Evolutionary conservation across 2,888 invertebrate species (phyloP), one percentile per base, ranked within the genome.

Genomic region (Volucella zonaria): DNA sequence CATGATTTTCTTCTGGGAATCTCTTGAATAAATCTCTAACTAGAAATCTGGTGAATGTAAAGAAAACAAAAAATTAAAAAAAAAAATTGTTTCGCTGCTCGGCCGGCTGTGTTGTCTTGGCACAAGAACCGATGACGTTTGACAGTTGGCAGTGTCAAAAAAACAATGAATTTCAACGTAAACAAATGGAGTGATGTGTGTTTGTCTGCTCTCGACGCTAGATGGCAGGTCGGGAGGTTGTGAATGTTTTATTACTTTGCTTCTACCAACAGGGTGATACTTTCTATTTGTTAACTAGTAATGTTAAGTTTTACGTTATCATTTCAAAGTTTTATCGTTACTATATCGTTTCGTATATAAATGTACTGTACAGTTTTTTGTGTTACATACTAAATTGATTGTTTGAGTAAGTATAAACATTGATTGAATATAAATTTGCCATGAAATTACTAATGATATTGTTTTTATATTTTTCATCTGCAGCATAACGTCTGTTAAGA

Each of bases 151-250:
- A 8, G 23, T 10, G 49, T 12, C 0, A 18, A 42, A 43, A 56
- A 45, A 70, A 71, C 75, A 75, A 68, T 62, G 51, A 40, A 56
- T 11, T 47, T 23, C 51, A 54, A 77, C 78, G 77, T 78, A 82
- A 82, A 82, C 82, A 82, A 82, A 82, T 43, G 47, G 3, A 9
- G 40, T 14, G 2, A 23, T 52, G 11, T 56, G 1, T 18, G 1
- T 12, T n/a, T 54, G 11, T 42, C 47, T 47, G 1, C 43, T 14
- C 1, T 67, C 42, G 40, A 4, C 40, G 8, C 18, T 12, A 78
- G 78, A 18, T 68, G 78, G 73, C 82, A 56, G 40, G 9, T 3
- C 10, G 6, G 0, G 3, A 18, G 54, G 0, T 58, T 42, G 12
- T 18, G 8, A 8, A 12, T 4, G 10, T 1, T n/a, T 8, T 1